phyloP scores from a whole-genome alignment of 2,797 vertebrate genomes.

The Protosalanx chinensis region DNA sequence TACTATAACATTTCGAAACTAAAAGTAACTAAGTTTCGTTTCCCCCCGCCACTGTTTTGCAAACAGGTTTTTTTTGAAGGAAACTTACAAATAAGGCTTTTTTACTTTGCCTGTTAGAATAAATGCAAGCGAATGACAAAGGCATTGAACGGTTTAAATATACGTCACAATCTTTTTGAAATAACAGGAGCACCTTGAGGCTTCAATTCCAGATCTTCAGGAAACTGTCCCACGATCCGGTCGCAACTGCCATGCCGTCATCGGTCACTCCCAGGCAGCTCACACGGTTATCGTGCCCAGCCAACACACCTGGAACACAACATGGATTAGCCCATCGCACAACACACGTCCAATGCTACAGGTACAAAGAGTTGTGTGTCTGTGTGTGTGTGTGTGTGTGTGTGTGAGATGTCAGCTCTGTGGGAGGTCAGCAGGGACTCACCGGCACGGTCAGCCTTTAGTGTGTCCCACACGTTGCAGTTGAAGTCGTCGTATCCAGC shows the following conservation, averaged over 20 bases:
- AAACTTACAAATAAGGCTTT: too few species aligned
- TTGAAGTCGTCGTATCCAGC: constrained; percentile 99
- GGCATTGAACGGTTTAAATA: background rate
- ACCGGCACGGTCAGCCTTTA: constrained; percentile 98
- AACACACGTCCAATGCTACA: background rate
- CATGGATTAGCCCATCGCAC: background rate
- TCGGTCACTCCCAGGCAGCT: constrained; percentile 99
- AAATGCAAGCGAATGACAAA: background rate
- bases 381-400: too few species aligned
- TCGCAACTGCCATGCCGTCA: constrained; percentile 98
- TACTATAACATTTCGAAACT: too few species aligned
- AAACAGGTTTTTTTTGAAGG: too few species aligned
- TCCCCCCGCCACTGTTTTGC: too few species aligned
- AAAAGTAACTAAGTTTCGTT: too few species aligned
- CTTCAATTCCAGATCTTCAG: constrained; percentile 99
- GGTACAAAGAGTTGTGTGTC: too few species aligned
- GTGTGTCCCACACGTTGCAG: constrained; percentile 98
- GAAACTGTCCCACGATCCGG: constrained; percentile 99
- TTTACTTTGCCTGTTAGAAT: too few species aligned
- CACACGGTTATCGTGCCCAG: constrained; percentile 98
- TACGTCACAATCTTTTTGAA: background rate
- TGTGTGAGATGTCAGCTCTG: background rate
- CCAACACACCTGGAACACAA: constrained; percentile 84
- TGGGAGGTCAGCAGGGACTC: constrained; percentile 15
- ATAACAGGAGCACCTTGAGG: constrained; percentile 70